Evolutionary conservation across 37 sponge, comb jelly and placozoan genomes (phyloP).

Genomic region (Bolinopsis microptera): DNA sequence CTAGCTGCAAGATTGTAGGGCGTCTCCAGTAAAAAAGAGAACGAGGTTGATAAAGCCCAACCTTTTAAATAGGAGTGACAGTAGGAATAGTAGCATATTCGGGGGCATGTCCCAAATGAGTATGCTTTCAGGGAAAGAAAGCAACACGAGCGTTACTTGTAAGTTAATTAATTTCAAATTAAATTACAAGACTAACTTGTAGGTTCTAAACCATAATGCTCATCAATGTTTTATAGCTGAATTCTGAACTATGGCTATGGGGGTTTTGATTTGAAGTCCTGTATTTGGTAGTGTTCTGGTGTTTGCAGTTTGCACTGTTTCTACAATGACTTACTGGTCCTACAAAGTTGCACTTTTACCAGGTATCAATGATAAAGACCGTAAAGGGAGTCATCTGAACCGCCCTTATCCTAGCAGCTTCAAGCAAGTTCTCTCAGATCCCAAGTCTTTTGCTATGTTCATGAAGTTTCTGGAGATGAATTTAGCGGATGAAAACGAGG

Average conservation of each 20-base stretch:
- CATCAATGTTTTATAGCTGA: too few relatives aligned
- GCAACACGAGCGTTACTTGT: not conserved
- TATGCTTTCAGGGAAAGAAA: not conserved
- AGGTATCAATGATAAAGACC: too few relatives aligned
- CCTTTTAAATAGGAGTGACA: not conserved
- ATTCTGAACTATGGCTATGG: too few relatives aligned
- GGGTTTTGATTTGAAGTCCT: too few relatives aligned
- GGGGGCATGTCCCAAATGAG: not conserved
- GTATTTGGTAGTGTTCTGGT: too few relatives aligned
- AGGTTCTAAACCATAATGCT: too few relatives aligned
- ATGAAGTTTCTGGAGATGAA: slow-evolving; percentile 10
- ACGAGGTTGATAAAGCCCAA: not conserved
- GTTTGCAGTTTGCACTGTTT: too few relatives aligned
- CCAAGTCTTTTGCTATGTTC: not conserved
- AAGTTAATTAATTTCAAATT: too few relatives aligned
- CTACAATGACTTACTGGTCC: too few relatives aligned
- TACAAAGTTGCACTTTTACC: too few relatives aligned
- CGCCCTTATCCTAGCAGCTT: not conserved
- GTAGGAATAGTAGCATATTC: not conserved
- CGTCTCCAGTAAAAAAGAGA: not conserved
- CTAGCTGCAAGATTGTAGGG: not conserved
- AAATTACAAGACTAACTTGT: too few relatives aligned
- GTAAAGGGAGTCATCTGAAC: not conserved
- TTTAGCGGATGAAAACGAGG: not conserved
- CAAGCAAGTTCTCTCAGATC: not conserved